Conservation (phyloP, 1,140 invertebrate species). For the Panulirus ornatus region DNA sequence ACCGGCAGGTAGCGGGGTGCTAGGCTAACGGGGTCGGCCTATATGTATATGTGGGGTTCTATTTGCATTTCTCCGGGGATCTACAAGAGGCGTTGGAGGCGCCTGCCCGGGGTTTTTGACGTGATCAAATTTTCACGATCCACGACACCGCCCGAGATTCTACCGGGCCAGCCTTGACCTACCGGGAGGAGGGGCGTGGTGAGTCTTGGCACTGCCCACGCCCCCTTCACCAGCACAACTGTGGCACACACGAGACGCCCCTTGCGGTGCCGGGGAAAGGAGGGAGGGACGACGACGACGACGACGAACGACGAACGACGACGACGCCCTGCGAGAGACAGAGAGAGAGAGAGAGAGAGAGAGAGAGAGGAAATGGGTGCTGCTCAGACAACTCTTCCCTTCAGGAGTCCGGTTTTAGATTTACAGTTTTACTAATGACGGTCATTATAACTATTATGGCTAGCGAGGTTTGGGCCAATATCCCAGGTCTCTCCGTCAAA, state of each 20-base stretch:
- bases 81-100: conserved; percentile 28
- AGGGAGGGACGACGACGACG: no score
- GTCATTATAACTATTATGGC: conserved; percentile 67
- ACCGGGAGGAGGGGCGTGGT: no score
- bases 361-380: no score
- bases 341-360: no score
- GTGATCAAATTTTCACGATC: conserved; percentile 68
- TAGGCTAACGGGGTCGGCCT: conserved; percentile 57
- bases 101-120: conserved; percentile 44
- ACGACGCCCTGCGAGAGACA: not conserved
- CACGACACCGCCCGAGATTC: no score
- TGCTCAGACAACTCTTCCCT: no score
- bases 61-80: conserved; percentile 66
- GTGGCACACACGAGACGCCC: no score
- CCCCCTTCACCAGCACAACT: no score
- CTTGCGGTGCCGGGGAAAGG: no score
- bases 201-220: not conserved
- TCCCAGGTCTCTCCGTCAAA: not conserved
- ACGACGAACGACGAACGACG: no score
- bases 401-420: conserved; percentile 41
- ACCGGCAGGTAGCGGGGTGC: not conserved
- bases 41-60: conserved; percentile 61
- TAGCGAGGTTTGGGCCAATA: conserved; percentile 52
- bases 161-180: no score
- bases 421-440: conserved; percentile 70